Base-by-base conservation (phyloP, 2,888 invertebrate genomes). In the Fragum sueziense region DNA sequence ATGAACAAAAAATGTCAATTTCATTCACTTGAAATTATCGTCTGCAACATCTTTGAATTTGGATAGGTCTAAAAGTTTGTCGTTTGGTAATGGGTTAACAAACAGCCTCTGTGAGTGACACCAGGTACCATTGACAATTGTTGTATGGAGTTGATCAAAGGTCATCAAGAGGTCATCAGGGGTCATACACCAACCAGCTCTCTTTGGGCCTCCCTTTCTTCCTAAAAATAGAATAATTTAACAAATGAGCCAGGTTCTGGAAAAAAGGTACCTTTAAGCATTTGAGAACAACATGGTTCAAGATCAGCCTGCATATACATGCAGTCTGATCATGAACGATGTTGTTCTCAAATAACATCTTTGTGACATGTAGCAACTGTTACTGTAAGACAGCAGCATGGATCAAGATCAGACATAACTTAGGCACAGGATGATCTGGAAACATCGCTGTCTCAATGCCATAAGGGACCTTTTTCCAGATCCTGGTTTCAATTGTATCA, bases 151-250 rank as follows among this genome's bases (percentile, higher is more conserved):
- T 41, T 41, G 9, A 9, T 17, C 17, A 11, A 9, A 41, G 41
- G 17, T 41, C 41, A 11, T 17, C 41, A 41, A 3, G 7, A 57
- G 57, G 4, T 3, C 14, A 33, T 61, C 2, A 17, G 1, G 54
- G 47, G 7, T 80, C 80, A 80, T 52, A 59, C 52, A n/a, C 80
- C 76, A 6, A 82, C 61, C 25, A 82, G 54, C 17, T 69, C 72
- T 47, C 69, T 76, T 47, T 82, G 78, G 14, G 74, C 62, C 37
- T 82, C 76, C 37, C 74, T 79, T 25, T 79, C 74, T 11, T 79
- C 79, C 82, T 82, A 33, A 76, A 77, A 52, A 68, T 57, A n/a
- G 29, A 27, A 34, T 34, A 27, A 37, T 67, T 9, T 9, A 17
- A 54, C 11, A 31, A 29, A 61, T 33, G 14, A 37, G 37, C 14